These are phyloP conservation scores for Pseudomugil tenellus DNA, from an alignment of 2,797 vertebrate genomes.

Conservation along the genomic window DNA sequence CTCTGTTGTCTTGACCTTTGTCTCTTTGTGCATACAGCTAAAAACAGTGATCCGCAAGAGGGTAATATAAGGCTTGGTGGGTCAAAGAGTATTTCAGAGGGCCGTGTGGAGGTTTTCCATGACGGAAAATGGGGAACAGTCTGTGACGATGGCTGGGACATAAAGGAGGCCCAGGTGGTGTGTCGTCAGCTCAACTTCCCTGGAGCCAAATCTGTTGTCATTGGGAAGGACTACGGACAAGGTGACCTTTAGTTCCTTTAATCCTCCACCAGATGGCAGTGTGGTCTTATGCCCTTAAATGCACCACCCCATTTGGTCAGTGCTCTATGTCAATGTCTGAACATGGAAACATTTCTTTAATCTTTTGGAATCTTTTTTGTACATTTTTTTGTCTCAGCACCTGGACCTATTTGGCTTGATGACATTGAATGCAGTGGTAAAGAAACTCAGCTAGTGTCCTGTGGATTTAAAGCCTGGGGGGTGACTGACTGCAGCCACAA, in stretches of 20 bases:
- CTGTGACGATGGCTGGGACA: constrained; percentile 78
- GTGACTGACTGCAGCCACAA: constrained; percentile 79
- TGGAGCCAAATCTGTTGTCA: constrained; percentile 51
- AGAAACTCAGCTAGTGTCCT: constrained; percentile 70
- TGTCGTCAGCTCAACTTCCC: constrained; percentile 78
- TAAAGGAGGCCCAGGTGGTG: constrained; percentile 73
- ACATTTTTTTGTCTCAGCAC: constrained; percentile 37
- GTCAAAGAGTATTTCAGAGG: constrained; percentile 43
- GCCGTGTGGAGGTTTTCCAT: constrained; percentile 80
- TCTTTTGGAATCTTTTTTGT: neutral
- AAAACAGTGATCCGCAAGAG: constrained; percentile 15
- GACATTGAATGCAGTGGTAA: constrained; percentile 76
- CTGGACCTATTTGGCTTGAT: constrained; percentile 81
- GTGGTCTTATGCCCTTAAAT: neutral
- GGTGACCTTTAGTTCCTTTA: constrained; percentile 51
- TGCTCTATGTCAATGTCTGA: neutral
- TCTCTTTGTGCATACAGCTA: constrained; percentile 23
- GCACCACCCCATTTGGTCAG: neutral
- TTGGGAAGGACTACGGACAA: constrained; percentile 64
- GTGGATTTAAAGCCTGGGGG: constrained; percentile 75
- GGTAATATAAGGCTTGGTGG: constrained; percentile 73
- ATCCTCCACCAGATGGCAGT: constrained; percentile 62
- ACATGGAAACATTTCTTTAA: neutral
- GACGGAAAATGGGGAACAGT: constrained; percentile 78
- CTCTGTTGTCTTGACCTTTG: neutral